Evolutionary conservation across 2,113 vertebrate species (phyloP), one percentile per base, ranked within the genome.

Genomic region (Proteles cristata): DNA sequence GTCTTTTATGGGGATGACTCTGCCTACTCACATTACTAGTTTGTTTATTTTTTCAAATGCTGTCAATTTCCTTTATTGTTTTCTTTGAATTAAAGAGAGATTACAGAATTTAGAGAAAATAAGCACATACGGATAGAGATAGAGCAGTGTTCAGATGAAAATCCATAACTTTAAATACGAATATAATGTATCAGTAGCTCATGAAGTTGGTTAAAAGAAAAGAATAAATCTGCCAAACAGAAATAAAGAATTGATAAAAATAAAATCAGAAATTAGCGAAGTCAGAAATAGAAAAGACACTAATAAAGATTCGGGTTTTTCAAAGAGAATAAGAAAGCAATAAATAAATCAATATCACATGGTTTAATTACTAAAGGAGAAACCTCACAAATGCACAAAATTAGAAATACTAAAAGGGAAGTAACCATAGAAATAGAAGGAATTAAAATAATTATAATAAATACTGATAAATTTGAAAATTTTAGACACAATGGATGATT

Each of bases 261-360:
- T 31, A 95, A 89, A 88, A 43, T 43, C 12, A 48, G 39, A 96
- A 83, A 43, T 74, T 87, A 88, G 82, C 73, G 19, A 85, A 73
- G 93, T 96, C 68, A 53, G 92, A 80, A 63, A 85, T 39, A 48
- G 55, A 69, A 95, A 55, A 88, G 53, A 53, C 12, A 85, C 9
- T 90, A 96, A 66, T 83, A 85, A 91, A 92, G 35, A 83, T 2
- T 90, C 90, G 19, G 4, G 50, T 82, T 85, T 96, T 96, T 94
- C 26, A 69, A 84, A 93, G n/a, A 93, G 43, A 88, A 48, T 89
- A 85, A 45, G 68, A 89, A 87, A 76, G 55, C 71, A 91, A 77
- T 82, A 74, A 92, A 69, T 50, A 89, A 74, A 48, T 19, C 73
- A 86, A 0, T 81, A 77, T 88, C 53, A 82, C 10, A 31, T 91